Percentiles rank a stretch among this genome's conserved stretches.
phyloP scores from a whole-genome alignment of 2,113 vertebrate species.

The Callipepla californica region DNA sequence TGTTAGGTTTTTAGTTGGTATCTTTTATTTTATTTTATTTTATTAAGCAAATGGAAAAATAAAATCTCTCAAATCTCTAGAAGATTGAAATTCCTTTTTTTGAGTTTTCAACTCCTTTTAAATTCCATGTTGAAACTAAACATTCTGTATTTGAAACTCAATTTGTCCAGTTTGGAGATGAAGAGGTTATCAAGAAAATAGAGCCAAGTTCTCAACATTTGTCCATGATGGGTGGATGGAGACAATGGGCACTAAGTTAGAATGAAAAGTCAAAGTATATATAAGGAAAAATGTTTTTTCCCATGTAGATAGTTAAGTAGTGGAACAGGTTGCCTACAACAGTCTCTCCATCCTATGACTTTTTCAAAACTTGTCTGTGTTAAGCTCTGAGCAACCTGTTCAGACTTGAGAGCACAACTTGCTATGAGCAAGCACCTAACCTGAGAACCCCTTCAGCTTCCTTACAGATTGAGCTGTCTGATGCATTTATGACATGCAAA shows the following conservation, averaged over 20 bases:
- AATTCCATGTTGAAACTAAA: background rate
- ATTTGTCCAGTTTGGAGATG: background rate
- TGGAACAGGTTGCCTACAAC: background rate
- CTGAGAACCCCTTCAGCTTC: background rate
- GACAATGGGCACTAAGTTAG: background rate
- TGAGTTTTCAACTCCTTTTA: background rate
- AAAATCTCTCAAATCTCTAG: background rate
- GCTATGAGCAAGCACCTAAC: background rate
- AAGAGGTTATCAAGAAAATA: background rate
- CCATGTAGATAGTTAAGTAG: background rate
- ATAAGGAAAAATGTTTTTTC: background rate
- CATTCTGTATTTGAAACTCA: background rate
- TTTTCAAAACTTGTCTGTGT: background rate
- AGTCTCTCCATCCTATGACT: background rate
- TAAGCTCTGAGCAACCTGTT: background rate
- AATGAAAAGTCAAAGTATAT: background rate
- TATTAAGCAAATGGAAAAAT: background rate
- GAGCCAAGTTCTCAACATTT: background rate
- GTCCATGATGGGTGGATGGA: background rate
- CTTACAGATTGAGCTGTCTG: background rate
- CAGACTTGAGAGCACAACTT: background rate
- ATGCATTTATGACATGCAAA: background rate
- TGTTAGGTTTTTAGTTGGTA: background rate
- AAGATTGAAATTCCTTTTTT: background rate
- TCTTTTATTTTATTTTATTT: background rate